A percentile compares a stretch with the other conserved stretches of the same genome.
Conservation (phyloP, 2,113 vertebrate species). For the Sylvicapra grimmia region DNA sequence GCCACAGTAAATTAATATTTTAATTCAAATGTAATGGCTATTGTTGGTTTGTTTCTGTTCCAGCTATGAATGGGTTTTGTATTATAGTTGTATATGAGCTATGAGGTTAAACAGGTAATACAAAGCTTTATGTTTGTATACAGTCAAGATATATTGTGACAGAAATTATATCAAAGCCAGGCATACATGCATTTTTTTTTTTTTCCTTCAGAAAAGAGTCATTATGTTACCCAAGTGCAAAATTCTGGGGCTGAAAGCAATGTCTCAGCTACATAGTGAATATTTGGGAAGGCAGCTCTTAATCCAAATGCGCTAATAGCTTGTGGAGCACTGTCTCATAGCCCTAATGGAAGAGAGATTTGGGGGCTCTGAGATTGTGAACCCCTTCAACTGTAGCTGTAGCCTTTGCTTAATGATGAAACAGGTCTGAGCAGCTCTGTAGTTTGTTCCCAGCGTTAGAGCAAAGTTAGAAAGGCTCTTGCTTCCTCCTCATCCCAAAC, state of each 20-base stretch:
- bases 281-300: background rate
- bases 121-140: background rate
- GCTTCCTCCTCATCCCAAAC: conserved; percentile 68
- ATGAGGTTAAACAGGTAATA: background rate
- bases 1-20: background rate
- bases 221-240: background rate
- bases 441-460: conserved; percentile 45
- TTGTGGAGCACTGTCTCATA: background rate
- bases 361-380: background rate
- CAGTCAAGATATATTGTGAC: background rate
- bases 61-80: background rate
- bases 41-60: background rate
- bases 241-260: background rate
- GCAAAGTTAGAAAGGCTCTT: conserved; percentile 66
- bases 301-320: background rate
- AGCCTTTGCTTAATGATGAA: background rate
- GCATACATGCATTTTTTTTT: background rate
- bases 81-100: background rate
- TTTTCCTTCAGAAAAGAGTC: background rate
- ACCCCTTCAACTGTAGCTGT: background rate
- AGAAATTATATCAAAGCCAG: background rate
- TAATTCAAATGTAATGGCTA: background rate
- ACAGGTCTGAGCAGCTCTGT: background rate
- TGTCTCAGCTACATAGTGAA: background rate
- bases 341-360: background rate